Conservation (phyloP, 2,113 vertebrate species). For the Carettochelys insculpta region DNA sequence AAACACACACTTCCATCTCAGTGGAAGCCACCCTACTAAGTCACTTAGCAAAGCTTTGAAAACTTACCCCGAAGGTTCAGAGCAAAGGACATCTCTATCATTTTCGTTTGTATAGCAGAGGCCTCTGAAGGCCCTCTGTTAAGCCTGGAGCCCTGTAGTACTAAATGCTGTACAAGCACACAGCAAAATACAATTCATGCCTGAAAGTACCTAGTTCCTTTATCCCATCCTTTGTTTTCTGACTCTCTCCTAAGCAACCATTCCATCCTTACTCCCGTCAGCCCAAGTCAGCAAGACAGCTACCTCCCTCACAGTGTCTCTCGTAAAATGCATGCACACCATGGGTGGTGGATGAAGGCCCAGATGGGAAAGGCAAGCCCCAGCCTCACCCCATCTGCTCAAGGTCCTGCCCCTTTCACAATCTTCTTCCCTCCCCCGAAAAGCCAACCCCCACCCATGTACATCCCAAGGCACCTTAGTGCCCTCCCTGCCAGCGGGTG, state of each 20-base stretch:
- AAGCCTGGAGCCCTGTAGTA: background rate
- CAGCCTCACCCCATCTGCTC: too few relatives aligned
- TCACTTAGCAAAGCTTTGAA: background rate
- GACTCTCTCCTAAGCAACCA: background rate
- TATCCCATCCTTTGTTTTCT: background rate
- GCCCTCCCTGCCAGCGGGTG: too few relatives aligned
- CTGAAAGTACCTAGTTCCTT: background rate
- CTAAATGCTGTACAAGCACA: background rate
- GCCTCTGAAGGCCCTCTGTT: background rate
- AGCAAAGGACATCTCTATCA: background rate
- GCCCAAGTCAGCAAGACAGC: background rate
- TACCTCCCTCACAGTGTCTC: background rate
- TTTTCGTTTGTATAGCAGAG: background rate
- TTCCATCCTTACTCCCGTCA: background rate
- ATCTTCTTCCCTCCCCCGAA: too few relatives aligned
- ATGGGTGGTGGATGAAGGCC: too few relatives aligned
- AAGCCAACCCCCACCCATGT: too few relatives aligned
- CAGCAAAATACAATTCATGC: background rate
- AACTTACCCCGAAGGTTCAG: background rate
- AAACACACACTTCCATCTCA: background rate
- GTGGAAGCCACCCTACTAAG: background rate
- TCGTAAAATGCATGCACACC: background rate
- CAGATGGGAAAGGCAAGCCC: too few relatives aligned
- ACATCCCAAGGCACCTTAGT: too few relatives aligned
- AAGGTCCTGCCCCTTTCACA: too few relatives aligned